Evolutionary conservation across 92 coral and sea anemone genomes (phyloP).

Genomic region (Siderastrea siderea): DNA sequence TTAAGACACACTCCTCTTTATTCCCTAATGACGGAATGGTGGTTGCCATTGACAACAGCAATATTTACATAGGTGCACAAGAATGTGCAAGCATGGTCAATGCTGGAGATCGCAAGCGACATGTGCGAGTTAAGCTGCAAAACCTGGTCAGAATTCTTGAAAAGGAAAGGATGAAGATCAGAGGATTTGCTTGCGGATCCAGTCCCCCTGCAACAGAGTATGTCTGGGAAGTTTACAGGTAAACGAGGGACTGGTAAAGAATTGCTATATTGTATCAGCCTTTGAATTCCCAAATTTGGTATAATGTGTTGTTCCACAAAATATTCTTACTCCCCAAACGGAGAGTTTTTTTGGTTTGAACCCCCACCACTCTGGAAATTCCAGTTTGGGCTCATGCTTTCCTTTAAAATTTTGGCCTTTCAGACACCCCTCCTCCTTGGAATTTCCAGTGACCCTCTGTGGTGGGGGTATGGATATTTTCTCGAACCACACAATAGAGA

Average conservation of each 20-base stretch:
- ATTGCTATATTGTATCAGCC: background rate
- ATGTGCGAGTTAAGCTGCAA: slow-evolving; percentile 96
- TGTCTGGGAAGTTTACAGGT: slow-evolving; percentile 99
- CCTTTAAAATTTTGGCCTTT: too few species aligned
- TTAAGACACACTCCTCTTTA: background rate
- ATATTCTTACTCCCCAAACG: too few species aligned
- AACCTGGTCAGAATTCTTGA: slow-evolving; percentile 92
- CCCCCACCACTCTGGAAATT: too few species aligned
- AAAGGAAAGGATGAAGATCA: slow-evolving; percentile 75
- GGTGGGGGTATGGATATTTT: too few species aligned
- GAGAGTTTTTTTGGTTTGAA: too few species aligned
- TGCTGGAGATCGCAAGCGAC: slow-evolving; percentile 84
- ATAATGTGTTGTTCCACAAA: too few species aligned
- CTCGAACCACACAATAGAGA: too few species aligned
- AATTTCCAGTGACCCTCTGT: too few species aligned
- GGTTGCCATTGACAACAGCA: slow-evolving; percentile 94
- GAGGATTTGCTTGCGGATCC: slow-evolving; percentile 95
- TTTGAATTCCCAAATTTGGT: too few species aligned
- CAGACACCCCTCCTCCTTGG: too few species aligned
- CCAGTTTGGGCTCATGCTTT: too few species aligned
- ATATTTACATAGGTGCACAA: slow-evolving; percentile 98
- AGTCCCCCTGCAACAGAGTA: slow-evolving; percentile 98
- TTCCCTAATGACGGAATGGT: slow-evolving; percentile 53
- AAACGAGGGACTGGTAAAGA: background rate
- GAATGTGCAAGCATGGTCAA: slow-evolving; percentile 90